phyloP scores from a whole-genome alignment of 2,797 vertebrate genomes.

The Pseudochromis fuscus region DNA sequence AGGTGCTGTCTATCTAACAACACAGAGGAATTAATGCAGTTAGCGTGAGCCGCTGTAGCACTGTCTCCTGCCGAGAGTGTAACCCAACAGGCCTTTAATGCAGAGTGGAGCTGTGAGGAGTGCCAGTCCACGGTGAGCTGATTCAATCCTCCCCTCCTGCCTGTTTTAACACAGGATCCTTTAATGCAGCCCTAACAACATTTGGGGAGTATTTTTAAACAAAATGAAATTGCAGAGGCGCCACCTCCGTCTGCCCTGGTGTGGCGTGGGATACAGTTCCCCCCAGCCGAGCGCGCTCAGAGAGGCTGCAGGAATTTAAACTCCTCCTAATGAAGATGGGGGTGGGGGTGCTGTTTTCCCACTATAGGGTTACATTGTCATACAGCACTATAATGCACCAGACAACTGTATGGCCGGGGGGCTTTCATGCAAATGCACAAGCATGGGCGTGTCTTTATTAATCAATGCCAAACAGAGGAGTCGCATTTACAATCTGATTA shows the following conservation, averaged over 20 bases:
- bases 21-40: constrained; percentile 84
- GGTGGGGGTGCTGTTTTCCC: constrained; percentile 64
- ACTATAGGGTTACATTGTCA: constrained; percentile 81
- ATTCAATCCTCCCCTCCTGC: constrained; percentile 88
- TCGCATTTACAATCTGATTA: constrained; percentile 3
- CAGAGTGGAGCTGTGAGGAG: constrained; percentile 88
- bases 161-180: constrained; percentile 93
- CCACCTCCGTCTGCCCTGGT: constrained; percentile 89
- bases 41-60: constrained; percentile 79
- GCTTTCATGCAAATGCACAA: constrained; percentile 4
- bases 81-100: constrained; percentile 91
- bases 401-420: constrained; percentile 36
- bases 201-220: constrained; percentile 99
- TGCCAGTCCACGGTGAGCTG: constrained; percentile 83
- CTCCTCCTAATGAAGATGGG: constrained; percentile 81
- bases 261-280: constrained; percentile 88
- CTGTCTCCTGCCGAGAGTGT: constrained; percentile 88
- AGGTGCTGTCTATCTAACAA: constrained; percentile 82
- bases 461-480: not conserved
- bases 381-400: constrained; percentile 69
- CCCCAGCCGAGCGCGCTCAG: constrained; percentile 61
- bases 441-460: constrained; percentile 8
- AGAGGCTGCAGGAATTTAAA: constrained; percentile 82
- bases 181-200: constrained; percentile 98
- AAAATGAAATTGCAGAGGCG: constrained; percentile 97